Percentiles rank a stretch among this genome's conserved stretches.
Evolutionary conservation across 1,140 invertebrate species (phyloP).

Genomic region (Cyclina sinensis): DNA sequence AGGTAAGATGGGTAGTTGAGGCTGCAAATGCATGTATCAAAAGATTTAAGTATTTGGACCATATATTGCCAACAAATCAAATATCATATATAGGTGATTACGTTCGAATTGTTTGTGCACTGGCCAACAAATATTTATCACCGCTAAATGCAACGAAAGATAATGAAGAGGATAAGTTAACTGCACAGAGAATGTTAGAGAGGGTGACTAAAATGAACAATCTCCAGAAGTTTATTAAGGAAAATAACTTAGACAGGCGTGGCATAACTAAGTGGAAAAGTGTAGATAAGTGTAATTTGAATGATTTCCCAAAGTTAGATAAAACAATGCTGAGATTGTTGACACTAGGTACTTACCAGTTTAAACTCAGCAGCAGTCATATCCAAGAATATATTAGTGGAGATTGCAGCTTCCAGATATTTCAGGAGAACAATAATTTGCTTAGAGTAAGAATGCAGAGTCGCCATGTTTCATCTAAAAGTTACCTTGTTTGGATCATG

Average conservation of each 20-base stretch:
- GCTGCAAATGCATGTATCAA: slow-evolving; percentile 70
- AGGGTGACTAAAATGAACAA: background rate
- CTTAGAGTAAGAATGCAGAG: too few relatives aligned
- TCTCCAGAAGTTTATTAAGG: background rate
- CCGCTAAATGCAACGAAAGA: background rate
- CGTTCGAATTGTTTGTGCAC: slow-evolving; percentile 63
- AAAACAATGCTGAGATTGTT: background rate
- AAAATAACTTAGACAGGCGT: background rate
- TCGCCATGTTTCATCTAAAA: too few relatives aligned
- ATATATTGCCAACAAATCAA: slow-evolving; percentile 56
- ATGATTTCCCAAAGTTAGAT: background rate
- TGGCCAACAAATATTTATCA: slow-evolving; percentile 56
- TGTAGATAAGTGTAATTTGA: background rate
- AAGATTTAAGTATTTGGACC: slow-evolving; percentile 46
- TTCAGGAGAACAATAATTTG: background rate
- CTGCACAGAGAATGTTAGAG: background rate
- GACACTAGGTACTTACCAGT: background rate
- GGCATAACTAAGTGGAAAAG: background rate
- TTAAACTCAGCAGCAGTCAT: background rate
- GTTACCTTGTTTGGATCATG: too few relatives aligned
- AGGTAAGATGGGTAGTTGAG: slow-evolving; percentile 68
- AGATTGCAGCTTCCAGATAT: background rate
- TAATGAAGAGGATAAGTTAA: background rate
- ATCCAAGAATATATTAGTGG: background rate
- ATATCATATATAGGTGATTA: slow-evolving; percentile 67